Evolutionary conservation across 2,113 vertebrate genomes (phyloP).

Genomic region (Hystrix cristata): DNA sequence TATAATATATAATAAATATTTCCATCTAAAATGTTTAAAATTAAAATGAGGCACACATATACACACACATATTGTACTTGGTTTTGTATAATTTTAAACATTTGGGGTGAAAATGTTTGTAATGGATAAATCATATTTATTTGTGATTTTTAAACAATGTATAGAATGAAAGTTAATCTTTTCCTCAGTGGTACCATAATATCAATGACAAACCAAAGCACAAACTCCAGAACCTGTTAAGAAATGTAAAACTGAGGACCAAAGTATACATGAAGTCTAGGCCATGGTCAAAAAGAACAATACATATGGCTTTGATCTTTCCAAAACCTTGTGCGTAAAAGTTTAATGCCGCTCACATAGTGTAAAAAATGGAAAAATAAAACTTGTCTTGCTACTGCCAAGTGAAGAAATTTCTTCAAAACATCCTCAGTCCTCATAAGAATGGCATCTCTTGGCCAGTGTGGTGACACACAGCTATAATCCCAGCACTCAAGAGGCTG

Average conservation of each 20-base stretch:
- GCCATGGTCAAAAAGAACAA: neutral
- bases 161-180: neutral
- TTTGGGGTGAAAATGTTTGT: neutral
- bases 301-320: neutral
- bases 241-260: neutral
- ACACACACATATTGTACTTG: too few species aligned
- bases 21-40: neutral
- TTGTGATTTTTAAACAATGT: neutral
- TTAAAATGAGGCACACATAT: too few species aligned
- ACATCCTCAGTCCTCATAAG: neutral
- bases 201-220: neutral
- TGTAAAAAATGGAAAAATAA: neutral
- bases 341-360: neutral
- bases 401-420: constrained; percentile 15
- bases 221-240: neutral
- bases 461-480: neutral
- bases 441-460: neutral
- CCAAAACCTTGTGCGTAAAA: neutral
- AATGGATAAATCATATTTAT: neutral
- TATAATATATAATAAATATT: too few species aligned
- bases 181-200: neutral
- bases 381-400: neutral
- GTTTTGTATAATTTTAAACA: neutral
- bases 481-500: neutral
- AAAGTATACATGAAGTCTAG: neutral